Percentiles rank a stretch among this genome's conserved stretches.
Evolutionary conservation across 2,113 vertebrate species (phyloP).

Genomic region (Oxyruncus cristatus): DNA sequence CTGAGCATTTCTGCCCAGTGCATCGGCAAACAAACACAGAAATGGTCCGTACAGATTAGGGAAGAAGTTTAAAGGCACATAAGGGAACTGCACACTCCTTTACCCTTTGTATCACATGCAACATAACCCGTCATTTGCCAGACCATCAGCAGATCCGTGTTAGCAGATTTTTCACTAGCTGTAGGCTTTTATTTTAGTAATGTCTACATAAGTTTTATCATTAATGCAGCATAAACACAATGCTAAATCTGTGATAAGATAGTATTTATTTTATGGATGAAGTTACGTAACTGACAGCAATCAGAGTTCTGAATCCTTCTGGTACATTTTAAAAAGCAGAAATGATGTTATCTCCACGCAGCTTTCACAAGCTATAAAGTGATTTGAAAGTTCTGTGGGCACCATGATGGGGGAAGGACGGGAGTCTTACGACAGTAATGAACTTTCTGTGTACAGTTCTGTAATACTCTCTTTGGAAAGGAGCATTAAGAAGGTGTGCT

Average conservation of each 20-base stretch:
- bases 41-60: neutral
- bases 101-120: neutral
- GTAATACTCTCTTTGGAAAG: neutral
- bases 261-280: slow-evolving; percentile 9
- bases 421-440: neutral
- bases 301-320: neutral
- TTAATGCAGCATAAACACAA: neutral
- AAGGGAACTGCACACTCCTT: neutral
- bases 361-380: neutral
- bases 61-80: neutral
- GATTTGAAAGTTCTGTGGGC: neutral
- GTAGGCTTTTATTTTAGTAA: neutral
- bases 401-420: neutral
- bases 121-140: neutral
- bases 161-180: neutral
- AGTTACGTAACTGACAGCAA: neutral
- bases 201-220: neutral
- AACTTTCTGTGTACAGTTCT: neutral
- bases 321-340: neutral
- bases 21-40: neutral
- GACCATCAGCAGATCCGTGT: neutral
- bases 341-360: neutral
- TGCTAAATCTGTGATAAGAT: neutral
- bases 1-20: neutral
- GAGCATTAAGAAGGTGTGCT: neutral